Percentiles rank a stretch among this genome's conserved stretches.
These are phyloP conservation scores for Struthidea cinerea DNA, from an alignment of 2,113 vertebrate genomes.

Conservation along the genomic window DNA sequence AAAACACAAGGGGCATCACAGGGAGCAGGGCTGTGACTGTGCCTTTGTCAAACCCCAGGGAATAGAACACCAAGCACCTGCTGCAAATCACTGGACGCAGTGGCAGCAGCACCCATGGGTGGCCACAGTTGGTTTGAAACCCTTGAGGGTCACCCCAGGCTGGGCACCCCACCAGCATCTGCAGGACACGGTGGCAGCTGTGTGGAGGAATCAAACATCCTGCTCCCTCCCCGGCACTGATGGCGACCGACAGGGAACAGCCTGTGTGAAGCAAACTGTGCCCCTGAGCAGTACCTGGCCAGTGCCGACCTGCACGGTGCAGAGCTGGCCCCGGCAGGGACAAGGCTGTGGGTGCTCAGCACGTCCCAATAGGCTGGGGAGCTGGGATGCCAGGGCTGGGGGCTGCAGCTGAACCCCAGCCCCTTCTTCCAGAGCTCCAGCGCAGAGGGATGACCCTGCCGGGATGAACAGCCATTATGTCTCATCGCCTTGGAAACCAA, in stretches of 20 bases:
- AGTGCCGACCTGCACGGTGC: rapidly evolving
- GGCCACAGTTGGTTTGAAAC: not conserved
- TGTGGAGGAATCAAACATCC: not conserved
- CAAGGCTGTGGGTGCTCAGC: not conserved
- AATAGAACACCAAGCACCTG: not conserved
- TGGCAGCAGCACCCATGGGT: not conserved
- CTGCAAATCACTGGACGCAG: not conserved
- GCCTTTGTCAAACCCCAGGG: not conserved
- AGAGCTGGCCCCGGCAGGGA: rapidly evolving
- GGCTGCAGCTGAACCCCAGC: not conserved
- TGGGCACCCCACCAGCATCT: not conserved
- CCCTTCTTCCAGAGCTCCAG: not conserved
- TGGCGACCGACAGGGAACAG: not conserved
- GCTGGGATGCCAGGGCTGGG: not conserved
- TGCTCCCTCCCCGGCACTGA: rapidly evolving
- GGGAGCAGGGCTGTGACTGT: not conserved
- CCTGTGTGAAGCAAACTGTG: not conserved
- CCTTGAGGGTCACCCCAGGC: not conserved
- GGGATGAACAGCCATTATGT: conserved; percentile 35
- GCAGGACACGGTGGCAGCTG: not conserved
- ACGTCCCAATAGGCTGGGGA: not conserved
- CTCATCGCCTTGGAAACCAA: conserved; percentile 61
- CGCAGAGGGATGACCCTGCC: not conserved
- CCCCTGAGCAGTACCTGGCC: not conserved
- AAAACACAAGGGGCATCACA: not conserved